Evolutionary conservation across 2,113 vertebrate genomes (phyloP).

Genomic region (Myodes glareolus): DNA sequence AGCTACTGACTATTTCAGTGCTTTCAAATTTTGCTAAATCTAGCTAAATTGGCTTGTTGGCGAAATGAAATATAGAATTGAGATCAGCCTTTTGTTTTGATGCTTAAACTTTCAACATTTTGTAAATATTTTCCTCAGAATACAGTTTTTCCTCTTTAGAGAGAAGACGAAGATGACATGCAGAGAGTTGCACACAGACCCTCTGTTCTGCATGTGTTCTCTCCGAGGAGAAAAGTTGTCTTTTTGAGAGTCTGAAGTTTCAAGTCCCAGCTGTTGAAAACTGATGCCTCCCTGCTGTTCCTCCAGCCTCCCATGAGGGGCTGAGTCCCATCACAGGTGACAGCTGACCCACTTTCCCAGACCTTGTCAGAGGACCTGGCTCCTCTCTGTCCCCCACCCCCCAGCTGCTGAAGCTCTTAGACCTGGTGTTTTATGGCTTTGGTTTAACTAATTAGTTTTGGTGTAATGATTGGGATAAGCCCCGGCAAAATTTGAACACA

Average conservation of each 20-base stretch:
- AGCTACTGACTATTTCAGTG: neutral
- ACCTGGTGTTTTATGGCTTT: constrained; percentile 61
- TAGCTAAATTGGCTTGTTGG: neutral
- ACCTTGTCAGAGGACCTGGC: constrained; percentile 52
- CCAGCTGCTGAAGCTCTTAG: constrained; percentile 15
- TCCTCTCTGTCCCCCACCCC: neutral
- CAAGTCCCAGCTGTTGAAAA: constrained; percentile 84
- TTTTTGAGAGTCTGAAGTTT: constrained; percentile 76
- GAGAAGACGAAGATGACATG: neutral
- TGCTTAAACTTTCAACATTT: constrained; percentile 35
- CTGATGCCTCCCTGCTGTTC: constrained; percentile 74
- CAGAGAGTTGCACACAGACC: neutral
- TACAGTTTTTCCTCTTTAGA: neutral
- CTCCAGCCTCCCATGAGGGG: constrained; percentile 68
- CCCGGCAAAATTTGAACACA: neutral
- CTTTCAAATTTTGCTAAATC: neutral
- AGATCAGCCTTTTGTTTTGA: constrained; percentile 51
- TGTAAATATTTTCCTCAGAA: neutral
- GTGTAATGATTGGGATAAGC: constrained; percentile 47
- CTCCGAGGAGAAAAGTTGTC: constrained; percentile 54
- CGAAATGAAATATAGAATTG: constrained; percentile 44
- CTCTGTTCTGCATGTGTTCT: constrained; percentile 50
- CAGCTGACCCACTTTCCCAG: constrained; percentile 83
- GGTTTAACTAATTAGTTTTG: constrained; percentile 60
- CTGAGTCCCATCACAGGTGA: constrained; percentile 73